Conservation (phyloP, 2,797 vertebrate genomes). For the Micromesistius poutassou region DNA sequence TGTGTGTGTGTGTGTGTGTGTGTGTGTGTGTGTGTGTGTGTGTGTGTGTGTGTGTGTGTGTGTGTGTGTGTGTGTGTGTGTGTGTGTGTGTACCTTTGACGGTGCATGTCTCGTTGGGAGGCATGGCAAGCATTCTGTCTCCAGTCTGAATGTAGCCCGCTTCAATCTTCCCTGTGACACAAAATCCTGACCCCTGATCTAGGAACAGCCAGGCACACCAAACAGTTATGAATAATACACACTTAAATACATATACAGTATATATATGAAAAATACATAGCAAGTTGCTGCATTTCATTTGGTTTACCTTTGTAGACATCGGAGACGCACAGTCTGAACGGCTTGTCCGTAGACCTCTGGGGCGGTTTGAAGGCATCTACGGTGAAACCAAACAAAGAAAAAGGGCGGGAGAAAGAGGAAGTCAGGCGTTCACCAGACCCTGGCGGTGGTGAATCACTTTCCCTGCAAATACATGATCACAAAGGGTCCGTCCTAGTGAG, state of each 20-base stretch:
- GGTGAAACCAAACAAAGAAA: constrained; percentile 12
- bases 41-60: too few relatives aligned
- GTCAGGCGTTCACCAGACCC: not conserved
- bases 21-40: too few relatives aligned
- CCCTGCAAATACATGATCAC: not conserved
- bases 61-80: not conserved
- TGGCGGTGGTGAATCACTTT: not conserved
- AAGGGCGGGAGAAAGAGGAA: not conserved
- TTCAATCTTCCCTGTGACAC: constrained; percentile 96
- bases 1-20: too few relatives aligned
- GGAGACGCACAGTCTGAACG: constrained; percentile 91
- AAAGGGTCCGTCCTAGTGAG: not conserved
- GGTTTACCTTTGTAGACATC: constrained; percentile 97
- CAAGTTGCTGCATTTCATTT: not conserved
- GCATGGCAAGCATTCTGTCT: constrained; percentile 88
- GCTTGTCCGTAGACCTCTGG: constrained; percentile 90
- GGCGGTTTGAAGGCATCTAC: constrained; percentile 92
- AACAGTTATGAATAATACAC: not conserved
- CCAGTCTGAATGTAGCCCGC: constrained; percentile 92
- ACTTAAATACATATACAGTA: not conserved
- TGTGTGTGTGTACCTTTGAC: constrained; percentile 84
- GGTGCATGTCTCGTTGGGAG: constrained; percentile 96
- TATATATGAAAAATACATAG: not conserved
- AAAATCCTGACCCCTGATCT: constrained; percentile 99
- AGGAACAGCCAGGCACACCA: constrained; percentile 33